Percentiles rank a stretch among this genome's conserved stretches.
phyloP scores from a whole-genome alignment of 2,113 vertebrate species.

The Proterorhinus semilunaris region DNA sequence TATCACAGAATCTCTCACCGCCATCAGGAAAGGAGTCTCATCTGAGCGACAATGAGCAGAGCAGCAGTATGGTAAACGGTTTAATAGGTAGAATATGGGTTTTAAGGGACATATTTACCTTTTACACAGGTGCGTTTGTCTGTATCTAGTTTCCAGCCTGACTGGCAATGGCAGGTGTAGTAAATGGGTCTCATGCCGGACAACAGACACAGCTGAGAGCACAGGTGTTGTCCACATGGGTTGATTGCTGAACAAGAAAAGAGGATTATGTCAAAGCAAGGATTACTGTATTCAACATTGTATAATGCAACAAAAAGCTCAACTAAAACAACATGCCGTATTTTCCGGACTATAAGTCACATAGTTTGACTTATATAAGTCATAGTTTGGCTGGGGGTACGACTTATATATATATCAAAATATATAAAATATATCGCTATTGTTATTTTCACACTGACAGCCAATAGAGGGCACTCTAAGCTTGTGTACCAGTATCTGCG shows the following conservation, averaged over 20 bases:
- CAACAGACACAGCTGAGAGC: slow-evolving; percentile 90
- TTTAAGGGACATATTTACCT: slow-evolving; percentile 70
- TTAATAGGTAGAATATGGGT: not conserved
- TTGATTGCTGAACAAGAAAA: slow-evolving; percentile 74
- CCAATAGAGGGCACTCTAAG: no score
- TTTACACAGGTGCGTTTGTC: slow-evolving; percentile 83
- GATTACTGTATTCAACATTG: not conserved
- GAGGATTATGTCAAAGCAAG: slow-evolving; percentile 8
- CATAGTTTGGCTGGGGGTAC: no score
- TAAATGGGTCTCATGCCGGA: slow-evolving; percentile 78
- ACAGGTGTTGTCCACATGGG: slow-evolving; percentile 79
- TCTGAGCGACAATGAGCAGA: slow-evolving; percentile 32
- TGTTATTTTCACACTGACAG: no score
- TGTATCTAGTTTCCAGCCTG: slow-evolving; percentile 84
- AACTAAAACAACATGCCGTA: no score
- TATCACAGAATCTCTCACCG: slow-evolving; percentile 68
- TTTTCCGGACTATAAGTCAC: no score
- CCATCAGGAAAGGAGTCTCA: slow-evolving; percentile 71
- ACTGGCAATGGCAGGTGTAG: slow-evolving; percentile 89
- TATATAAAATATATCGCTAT: no score
- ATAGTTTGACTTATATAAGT: no score
- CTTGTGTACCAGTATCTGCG: no score
- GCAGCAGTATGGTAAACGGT: not conserved
- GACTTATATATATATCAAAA: no score
- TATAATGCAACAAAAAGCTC: no score